Evolutionary conservation across 2,888 invertebrate species (phyloP).

Genomic region (Hesperia comma): DNA sequence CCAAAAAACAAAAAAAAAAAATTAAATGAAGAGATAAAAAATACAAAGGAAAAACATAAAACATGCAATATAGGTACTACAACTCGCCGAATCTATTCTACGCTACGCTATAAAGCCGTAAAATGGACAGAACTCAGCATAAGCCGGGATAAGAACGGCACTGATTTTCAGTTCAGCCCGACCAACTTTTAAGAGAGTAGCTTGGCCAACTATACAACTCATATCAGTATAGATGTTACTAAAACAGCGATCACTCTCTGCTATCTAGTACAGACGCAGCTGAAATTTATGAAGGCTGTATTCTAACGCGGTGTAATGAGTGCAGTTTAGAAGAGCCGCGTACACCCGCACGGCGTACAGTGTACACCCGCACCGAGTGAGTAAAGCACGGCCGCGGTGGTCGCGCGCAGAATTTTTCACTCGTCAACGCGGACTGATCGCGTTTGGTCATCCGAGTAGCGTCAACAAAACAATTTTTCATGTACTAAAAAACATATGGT

Average conservation of each 20-base stretch:
- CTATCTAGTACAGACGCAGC: not conserved
- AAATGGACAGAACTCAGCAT: too few species aligned
- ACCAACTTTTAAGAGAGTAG: too few species aligned
- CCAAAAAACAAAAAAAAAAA: too few species aligned
- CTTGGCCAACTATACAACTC: too few species aligned
- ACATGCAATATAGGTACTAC: too few species aligned
- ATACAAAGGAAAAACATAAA: too few species aligned
- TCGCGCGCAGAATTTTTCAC: slow-evolving; percentile 52
- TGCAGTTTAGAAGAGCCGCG: slow-evolving; percentile 13
- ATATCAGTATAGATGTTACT: too few species aligned
- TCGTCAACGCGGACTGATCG: slow-evolving; percentile 48
- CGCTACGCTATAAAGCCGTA: too few species aligned
- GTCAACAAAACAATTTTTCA: slow-evolving; percentile 38
- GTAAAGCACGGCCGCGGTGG: slow-evolving; percentile 42
- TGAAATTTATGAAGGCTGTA: slow-evolving; percentile 4
- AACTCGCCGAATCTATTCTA: too few species aligned
- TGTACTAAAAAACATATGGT: not conserved
- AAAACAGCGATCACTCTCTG: not conserved
- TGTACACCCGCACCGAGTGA: slow-evolving; percentile 38
- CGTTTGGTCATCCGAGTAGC: slow-evolving; percentile 45
- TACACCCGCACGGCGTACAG: slow-evolving; percentile 17
- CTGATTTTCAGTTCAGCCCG: too few species aligned
- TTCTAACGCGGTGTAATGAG: slow-evolving; percentile 16
- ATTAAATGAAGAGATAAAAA: too few species aligned
- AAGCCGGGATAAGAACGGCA: too few species aligned